Conservation (phyloP, 2,797 vertebrate genomes). For the Anableps anableps region DNA sequence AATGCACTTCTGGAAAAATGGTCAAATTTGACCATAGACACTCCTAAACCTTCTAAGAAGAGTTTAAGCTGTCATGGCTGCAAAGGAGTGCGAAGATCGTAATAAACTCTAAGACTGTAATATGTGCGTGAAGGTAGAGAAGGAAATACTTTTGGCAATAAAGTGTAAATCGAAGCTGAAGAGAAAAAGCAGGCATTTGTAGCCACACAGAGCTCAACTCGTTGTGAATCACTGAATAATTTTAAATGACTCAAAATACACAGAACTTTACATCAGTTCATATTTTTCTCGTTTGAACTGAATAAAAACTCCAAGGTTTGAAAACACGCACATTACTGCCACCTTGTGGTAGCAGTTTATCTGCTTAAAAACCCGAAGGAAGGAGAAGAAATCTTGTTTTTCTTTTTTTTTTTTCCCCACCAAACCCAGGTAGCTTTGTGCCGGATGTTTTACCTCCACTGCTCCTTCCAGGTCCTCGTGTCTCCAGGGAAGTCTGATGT, state of each 20-base stretch:
- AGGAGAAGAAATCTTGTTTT: neutral
- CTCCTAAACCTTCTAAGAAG: neutral
- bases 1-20: neutral
- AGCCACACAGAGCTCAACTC: neutral
- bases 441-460: slow-evolving; percentile 77
- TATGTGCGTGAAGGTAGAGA: neutral
- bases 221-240: neutral
- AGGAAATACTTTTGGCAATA: neutral
- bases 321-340: neutral
- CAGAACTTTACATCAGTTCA: neutral
- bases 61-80: neutral
- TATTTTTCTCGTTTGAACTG: too few relatives aligned
- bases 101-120: neutral
- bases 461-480: slow-evolving; percentile 78
- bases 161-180: neutral
- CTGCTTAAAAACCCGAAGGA: neutral
- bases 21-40: neutral
- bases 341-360: neutral
- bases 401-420: neutral
- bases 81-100: neutral
- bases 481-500: slow-evolving; percentile 84
- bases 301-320: neutral
- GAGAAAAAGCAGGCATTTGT: neutral
- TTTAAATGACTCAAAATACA: neutral
- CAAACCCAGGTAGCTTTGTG: neutral